These are phyloP conservation scores for Synanthedon formicaeformis DNA, from an alignment of 2,888 invertebrate genomes.

Conservation along the genomic window DNA sequence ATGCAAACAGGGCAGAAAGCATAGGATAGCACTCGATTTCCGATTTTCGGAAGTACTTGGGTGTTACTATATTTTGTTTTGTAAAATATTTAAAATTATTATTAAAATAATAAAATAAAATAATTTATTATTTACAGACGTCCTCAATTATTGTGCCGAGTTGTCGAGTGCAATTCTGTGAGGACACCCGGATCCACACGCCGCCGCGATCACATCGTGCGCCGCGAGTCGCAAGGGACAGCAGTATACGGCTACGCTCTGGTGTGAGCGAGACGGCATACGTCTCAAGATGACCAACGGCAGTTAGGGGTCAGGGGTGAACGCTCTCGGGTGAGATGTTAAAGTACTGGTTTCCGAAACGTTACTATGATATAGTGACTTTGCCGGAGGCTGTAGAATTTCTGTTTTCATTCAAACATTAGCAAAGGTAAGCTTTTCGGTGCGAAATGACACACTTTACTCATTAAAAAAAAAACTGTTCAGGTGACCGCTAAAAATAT, in stretches of 20 bases:
- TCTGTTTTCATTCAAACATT: neutral
- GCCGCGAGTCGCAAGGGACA: slow-evolving; percentile 33
- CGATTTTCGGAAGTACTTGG: too few relatives aligned
- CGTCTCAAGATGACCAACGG: slow-evolving; percentile 62
- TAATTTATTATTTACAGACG: too few relatives aligned
- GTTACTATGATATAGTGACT: slow-evolving; percentile 18
- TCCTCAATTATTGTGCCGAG: slow-evolving; percentile 27
- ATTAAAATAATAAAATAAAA: slow-evolving; percentile 1
- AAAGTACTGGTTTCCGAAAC: slow-evolving; percentile 17
- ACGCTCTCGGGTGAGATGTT: slow-evolving; percentile 60
- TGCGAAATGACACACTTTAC: neutral
- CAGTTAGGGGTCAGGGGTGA: slow-evolving; percentile 66
- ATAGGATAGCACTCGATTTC: too few relatives aligned
- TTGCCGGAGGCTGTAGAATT: slow-evolving; percentile 24
- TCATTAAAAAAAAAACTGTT: too few relatives aligned
- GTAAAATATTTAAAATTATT: too few relatives aligned
- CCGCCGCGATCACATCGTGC: slow-evolving; percentile 51
- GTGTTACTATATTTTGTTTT: too few relatives aligned
- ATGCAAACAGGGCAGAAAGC: too few relatives aligned
- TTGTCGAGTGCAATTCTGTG: slow-evolving; percentile 57
- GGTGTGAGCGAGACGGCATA: slow-evolving; percentile 26
- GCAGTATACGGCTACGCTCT: slow-evolving; percentile 7
- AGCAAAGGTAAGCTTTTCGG: neutral
- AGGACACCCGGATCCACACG: slow-evolving; percentile 59
- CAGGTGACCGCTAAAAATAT: too few relatives aligned